A percentile compares a stretch with the other conserved stretches of the same genome.
phyloP scores from a whole-genome alignment of 2,113 vertebrate species.

The Macquaria australasica region DNA sequence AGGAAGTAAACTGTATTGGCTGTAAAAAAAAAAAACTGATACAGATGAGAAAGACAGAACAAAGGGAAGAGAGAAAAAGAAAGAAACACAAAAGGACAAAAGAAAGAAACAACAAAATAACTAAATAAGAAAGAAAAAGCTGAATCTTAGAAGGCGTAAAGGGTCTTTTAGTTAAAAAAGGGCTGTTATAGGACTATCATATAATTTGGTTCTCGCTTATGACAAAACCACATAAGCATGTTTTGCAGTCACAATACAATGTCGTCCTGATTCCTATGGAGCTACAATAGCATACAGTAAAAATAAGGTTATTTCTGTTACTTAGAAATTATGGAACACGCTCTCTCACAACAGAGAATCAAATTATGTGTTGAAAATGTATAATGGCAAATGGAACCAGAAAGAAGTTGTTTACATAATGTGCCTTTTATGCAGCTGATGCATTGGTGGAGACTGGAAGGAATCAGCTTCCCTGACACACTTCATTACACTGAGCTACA shows the following conservation, averaged over 20 bases:
- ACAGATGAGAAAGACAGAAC: background rate
- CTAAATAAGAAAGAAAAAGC: background rate
- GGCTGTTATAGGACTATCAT: slow-evolving; percentile 37
- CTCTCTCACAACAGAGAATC: slow-evolving; percentile 26
- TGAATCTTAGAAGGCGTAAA: background rate
- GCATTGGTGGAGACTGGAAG: slow-evolving; percentile 44
- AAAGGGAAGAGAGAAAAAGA: background rate
- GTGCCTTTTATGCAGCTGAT: slow-evolving; percentile 54
- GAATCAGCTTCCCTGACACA: slow-evolving; percentile 53
- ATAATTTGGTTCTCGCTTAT: background rate
- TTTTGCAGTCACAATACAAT: background rate
- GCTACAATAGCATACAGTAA: background rate
- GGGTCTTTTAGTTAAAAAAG: background rate
- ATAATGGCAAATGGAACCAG: slow-evolving; percentile 58
- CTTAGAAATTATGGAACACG: slow-evolving; percentile 31
- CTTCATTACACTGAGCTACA: slow-evolving; percentile 56
- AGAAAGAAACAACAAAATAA: background rate
- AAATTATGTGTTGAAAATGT: slow-evolving; percentile 57
- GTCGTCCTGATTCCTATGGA: background rate
- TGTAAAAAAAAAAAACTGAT: background rate
- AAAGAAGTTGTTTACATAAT: slow-evolving; percentile 61
- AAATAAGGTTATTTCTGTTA: slow-evolving; percentile 33
- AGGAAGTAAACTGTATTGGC: background rate
- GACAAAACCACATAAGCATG: slow-evolving; percentile 12
- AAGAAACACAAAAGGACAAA: background rate